Base-by-base conservation (phyloP, 2,888 invertebrate species). In the Drosophila mettleri region DNA sequence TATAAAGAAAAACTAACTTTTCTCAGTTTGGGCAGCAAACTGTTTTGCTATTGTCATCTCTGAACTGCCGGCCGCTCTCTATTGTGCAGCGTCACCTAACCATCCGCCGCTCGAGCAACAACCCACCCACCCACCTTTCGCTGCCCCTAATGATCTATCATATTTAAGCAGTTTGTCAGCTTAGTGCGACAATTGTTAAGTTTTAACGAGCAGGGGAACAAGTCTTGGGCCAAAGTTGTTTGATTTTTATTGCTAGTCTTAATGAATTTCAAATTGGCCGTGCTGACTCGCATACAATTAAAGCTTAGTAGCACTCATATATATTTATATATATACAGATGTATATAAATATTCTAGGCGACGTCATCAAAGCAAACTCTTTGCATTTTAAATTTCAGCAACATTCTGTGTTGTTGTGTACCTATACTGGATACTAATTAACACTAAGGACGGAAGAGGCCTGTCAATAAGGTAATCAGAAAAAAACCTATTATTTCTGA, bases 141-240 rank as follows among this genome's bases (percentile, higher is more conserved):
- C 34, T 36, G 36, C 34, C 51, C 22, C 18, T 39, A 52, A 52
- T 38, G 71, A 66, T 78, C 55, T 69, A 69, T 76, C 79, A 74
- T 65, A 69, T 75, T 63, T 70, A 60, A 77, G 61, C 65, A 31
- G 58, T 60, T 66, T 70, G 70, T 70, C 70, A 77, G 67, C 63
- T 77, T 60, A 62, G 66, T 79, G 76, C 76, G 72, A 71, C 67
- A 80, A 77, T 79, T 79, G 80, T 80, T 80, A 72, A 68, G 72
- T 63, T 71, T 61, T 78, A 62, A 74, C 68, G 69, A 74, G 69
- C 34, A 59, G 27, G 33, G 58, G 52, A 52, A 52, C 27, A 38
- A 36, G 48, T 36, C 41, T 18, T 14, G 20, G 39, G 34, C 46
- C 41, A 53, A 49, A 54, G 62, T 45, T 67, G 48, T 33, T 46